Evolutionary conservation across 2,113 vertebrate species (phyloP).

Genomic region (Burhinus oedicnemus): DNA sequence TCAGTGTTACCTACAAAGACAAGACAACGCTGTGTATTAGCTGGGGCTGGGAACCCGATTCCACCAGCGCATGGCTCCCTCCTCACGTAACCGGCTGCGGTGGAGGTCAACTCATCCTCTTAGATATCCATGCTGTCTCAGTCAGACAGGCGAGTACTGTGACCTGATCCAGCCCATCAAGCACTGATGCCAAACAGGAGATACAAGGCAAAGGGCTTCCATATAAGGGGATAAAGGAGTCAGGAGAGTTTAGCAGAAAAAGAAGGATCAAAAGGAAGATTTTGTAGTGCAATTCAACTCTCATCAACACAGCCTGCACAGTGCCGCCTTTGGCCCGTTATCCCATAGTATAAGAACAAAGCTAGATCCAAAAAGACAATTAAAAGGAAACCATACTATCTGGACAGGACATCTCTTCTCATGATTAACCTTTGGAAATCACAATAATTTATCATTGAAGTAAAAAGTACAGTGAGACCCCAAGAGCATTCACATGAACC

Average conservation of each 20-base stretch:
- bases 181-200: neutral
- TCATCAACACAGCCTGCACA: neutral
- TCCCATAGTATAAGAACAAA: neutral
- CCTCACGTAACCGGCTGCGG: rapidly evolving
- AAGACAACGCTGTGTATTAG: neutral
- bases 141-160: neutral
- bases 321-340: neutral
- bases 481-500: neutral
- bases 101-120: slow-evolving; percentile 31
- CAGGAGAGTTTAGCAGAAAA: neutral
- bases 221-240: neutral
- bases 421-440: slow-evolving; percentile 6
- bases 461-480: neutral
- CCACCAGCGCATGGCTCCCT: neutral
- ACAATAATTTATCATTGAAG: neutral
- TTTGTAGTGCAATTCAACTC: neutral
- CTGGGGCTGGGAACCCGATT: neutral
- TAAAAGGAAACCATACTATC: slow-evolving; percentile 20
- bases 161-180: neutral
- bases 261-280: neutral
- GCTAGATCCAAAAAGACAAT: neutral
- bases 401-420: slow-evolving; percentile 4
- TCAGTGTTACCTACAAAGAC: neutral
- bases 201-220: slow-evolving; percentile 14
- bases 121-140: neutral